A percentile compares a stretch with the other conserved stretches of the same genome.
These are phyloP conservation scores for Sinocyclocheilus grahami DNA, from an alignment of 2,113 vertebrate genomes.

Conservation along the genomic window DNA sequence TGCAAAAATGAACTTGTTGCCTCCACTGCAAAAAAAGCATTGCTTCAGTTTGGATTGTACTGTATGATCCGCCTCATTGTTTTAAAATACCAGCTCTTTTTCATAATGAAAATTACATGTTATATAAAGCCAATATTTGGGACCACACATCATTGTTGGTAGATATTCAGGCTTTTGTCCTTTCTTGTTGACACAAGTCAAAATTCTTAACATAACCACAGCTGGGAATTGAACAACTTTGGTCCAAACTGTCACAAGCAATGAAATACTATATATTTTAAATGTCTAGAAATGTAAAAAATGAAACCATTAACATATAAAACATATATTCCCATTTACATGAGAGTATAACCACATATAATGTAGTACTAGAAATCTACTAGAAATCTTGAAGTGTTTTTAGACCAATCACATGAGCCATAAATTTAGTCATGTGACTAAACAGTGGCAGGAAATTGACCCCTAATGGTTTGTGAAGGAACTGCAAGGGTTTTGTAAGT, in stretches of 20 bases:
- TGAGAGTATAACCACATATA: not conserved
- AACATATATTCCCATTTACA: not conserved
- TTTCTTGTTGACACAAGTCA: constrained; percentile 1
- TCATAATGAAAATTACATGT: not conserved
- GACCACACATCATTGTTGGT: constrained; percentile 8
- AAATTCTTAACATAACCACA: not conserved
- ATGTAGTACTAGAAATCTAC: not conserved
- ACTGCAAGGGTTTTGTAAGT: too few relatives aligned
- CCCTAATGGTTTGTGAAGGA: not conserved
- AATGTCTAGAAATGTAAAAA: not conserved
- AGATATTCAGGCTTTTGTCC: not conserved
- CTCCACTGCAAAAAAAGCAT: not conserved
- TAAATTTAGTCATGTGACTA: not conserved
- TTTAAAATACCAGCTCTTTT: not conserved
- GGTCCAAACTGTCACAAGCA: constrained; percentile 16
- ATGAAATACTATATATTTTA: constrained; percentile 4
- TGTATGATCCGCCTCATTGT: not conserved
- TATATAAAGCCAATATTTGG: constrained; percentile 24
- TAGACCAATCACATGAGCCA: not conserved
- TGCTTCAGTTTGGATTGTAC: not conserved
- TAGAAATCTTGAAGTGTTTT: not conserved
- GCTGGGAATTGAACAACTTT: not conserved
- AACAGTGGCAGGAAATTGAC: not conserved
- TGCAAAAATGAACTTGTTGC: constrained; percentile 29
- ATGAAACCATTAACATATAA: not conserved